Evolutionary conservation across 2,888 invertebrate genomes (phyloP).

Genomic region (Plutella xylostella): DNA sequence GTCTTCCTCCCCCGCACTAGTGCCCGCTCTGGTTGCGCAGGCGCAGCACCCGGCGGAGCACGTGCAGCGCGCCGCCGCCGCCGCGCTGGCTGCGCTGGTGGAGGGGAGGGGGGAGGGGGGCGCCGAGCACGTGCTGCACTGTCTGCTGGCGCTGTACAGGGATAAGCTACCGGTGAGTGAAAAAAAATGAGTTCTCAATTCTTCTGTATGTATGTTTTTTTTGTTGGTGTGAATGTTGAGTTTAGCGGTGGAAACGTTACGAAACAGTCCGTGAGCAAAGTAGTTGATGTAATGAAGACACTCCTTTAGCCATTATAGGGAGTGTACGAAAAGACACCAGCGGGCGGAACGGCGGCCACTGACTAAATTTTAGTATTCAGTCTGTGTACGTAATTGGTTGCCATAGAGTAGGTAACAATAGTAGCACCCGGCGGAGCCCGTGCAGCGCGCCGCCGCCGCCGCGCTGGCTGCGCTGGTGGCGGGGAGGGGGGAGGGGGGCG

Average conservation of each 20-base stretch:
- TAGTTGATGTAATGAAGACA: too few relatives aligned
- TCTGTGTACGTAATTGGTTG: too few relatives aligned
- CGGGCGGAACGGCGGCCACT: too few relatives aligned
- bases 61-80: conserved; percentile 86
- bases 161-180: conserved; percentile 77
- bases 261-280: too few relatives aligned
- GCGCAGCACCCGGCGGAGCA: conserved; percentile 85
- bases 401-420: too few relatives aligned
- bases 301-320: too few relatives aligned
- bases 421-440: conserved; percentile 83
- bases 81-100: conserved; percentile 79
- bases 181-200: too few relatives aligned
- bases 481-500: conserved; percentile 32
- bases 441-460: conserved; percentile 85
- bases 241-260: too few relatives aligned
- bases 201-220: too few relatives aligned
- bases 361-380: too few relatives aligned
- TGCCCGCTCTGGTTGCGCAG: conserved; percentile 73
- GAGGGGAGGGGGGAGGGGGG: conserved; percentile 31
- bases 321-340: too few relatives aligned
- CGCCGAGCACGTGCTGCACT: conserved; percentile 64
- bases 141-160: conserved; percentile 79
- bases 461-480: conserved; percentile 78
- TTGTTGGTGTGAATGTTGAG: too few relatives aligned
- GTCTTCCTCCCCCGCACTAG: conserved; percentile 39